Base-by-base conservation (phyloP, 2,888 invertebrate genomes). In the Ormia ochracea region DNA sequence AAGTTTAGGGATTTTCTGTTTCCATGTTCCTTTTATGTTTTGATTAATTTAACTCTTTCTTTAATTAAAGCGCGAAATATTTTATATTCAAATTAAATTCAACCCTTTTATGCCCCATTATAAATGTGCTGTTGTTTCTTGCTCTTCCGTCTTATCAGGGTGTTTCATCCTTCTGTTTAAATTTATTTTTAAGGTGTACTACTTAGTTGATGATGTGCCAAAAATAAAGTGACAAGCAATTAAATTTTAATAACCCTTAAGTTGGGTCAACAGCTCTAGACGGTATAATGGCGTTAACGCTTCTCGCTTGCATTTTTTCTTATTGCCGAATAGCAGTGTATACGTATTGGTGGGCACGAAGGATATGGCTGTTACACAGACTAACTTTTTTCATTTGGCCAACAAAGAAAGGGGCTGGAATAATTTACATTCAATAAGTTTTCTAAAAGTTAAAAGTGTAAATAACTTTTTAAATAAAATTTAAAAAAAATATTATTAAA, bases 161-260 rank as follows among this genome's bases (percentile, higher is more conserved):
- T 56, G 56, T 72, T 48, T 31, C 58, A 72, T 50, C 54, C 61
- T 63, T 80, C 72, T 68, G 76, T 52, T 80, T 61, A 43, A 59
- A 72, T 75, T 68, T 73, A 50, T 41, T 9, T 72, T 72, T 48
- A 76, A 80, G 70, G 66, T 76, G 79, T 48, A 61, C 75, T 72
- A 72, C 58, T 56, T 56, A 63, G 75, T 73, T 80, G 76, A 73
- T 80, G 76, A 80, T 80, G 80, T 76, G 80, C 80, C 80, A 80
- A 76, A 80, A 76, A 68, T 80, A 80, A 80, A 76, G 80, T 76
- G 80, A 80, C 80, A 80, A 76, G 76, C 80, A 80, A 80, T 80
- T 80, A 76, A 76, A 80, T 80, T 80, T 80, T 80, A 76, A 80
- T 80, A 80, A 68, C 80, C 80, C 61, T 77, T 63, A 77, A 70